phyloP scores from a whole-genome alignment of 2,113 vertebrate genomes.

The Chaenogobius annularis region DNA sequence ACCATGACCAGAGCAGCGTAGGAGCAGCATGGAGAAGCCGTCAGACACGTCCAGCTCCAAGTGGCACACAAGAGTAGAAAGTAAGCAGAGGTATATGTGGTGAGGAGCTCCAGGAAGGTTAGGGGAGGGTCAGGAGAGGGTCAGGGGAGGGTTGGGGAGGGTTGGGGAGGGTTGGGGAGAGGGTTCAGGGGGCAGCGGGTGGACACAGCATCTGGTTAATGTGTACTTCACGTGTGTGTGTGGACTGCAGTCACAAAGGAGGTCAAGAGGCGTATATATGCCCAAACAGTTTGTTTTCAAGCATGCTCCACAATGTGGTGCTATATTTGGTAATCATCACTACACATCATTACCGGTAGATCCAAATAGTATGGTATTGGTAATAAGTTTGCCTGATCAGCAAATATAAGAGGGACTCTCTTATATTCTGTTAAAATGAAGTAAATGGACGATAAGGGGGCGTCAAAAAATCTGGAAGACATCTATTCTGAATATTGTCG shows the following conservation, averaged over 20 bases:
- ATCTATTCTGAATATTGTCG: too few species aligned
- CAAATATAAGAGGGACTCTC: too few species aligned
- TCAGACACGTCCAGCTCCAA: constrained; percentile 18
- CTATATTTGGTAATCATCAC: neutral
- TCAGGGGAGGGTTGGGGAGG: neutral
- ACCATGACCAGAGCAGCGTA: constrained; percentile 33
- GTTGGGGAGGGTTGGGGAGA: neutral
- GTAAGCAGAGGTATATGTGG: constrained; percentile 18
- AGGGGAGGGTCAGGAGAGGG: neutral
- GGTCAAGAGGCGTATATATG: constrained; percentile 32
- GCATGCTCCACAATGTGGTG: neutral
- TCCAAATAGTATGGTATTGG: too few species aligned
- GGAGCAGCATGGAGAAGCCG: constrained; percentile 39
- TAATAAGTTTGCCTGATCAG: too few species aligned
- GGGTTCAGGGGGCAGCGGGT: constrained; percentile 20
- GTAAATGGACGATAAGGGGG: too few species aligned
- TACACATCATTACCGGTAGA: too few species aligned
- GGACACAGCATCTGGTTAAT: constrained; percentile 58
- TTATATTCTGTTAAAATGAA: too few species aligned
- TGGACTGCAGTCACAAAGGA: constrained; percentile 51
- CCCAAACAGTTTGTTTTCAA: neutral
- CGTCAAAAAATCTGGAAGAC: too few species aligned
- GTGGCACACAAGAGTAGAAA: constrained; percentile 1
- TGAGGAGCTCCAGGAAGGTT: neutral
- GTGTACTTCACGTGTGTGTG: constrained; percentile 9